phyloP scores from a whole-genome alignment of 2,888 invertebrate species.

The Papilio protenor region DNA sequence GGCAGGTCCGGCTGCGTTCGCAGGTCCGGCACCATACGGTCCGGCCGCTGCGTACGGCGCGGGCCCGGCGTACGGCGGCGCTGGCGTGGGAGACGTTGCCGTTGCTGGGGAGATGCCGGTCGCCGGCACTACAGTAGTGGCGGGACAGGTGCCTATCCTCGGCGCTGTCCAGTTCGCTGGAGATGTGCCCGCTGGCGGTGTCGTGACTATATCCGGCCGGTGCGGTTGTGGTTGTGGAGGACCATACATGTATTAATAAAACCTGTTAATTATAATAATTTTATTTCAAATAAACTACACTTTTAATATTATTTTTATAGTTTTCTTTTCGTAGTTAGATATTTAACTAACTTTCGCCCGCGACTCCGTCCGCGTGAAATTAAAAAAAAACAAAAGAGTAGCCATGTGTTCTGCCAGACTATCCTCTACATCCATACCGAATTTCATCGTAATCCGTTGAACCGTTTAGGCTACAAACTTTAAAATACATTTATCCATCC shows the following conservation, averaged over 20 bases:
- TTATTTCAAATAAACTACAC: too few relatives aligned
- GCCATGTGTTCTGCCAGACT: too few relatives aligned
- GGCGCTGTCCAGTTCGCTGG: background rate
- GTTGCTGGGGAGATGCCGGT: background rate
- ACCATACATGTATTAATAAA: constrained; percentile 9
- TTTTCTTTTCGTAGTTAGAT: too few relatives aligned
- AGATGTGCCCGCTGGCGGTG: constrained; percentile 47
- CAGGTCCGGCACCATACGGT: constrained; percentile 33
- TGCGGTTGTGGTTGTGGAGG: constrained; percentile 47
- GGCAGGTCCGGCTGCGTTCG: constrained; percentile 31
- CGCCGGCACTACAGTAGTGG: background rate
- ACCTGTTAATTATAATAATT: background rate
- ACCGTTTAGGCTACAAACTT: too few relatives aligned
- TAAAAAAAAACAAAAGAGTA: too few relatives aligned
- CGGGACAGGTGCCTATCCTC: background rate
- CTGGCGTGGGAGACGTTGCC: background rate
- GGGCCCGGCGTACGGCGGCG: background rate
- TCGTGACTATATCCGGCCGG: constrained; percentile 50
- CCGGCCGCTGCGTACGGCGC: constrained; percentile 3
- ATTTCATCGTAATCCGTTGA: too few relatives aligned
- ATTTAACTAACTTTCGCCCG: too few relatives aligned
- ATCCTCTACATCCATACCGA: too few relatives aligned
- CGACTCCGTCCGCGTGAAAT: too few relatives aligned
- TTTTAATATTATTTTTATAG: too few relatives aligned
- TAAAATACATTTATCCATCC: too few relatives aligned